phyloP scores from a whole-genome alignment of 2,888 invertebrate genomes.

The Hydroisotoma schaefferi region DNA sequence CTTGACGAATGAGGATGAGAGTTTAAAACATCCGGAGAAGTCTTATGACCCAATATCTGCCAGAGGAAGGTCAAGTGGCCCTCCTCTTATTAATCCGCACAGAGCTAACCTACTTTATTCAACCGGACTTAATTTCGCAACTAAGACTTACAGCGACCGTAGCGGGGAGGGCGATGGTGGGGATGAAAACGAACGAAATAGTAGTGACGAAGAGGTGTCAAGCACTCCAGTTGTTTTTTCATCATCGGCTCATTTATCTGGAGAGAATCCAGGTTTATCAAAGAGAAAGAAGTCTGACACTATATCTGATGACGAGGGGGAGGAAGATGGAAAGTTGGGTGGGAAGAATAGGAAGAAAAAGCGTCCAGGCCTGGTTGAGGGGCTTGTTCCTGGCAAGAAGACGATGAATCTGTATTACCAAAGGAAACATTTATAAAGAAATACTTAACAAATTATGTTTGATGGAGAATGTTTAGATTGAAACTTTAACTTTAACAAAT shows the following conservation, averaged over 20 bases:
- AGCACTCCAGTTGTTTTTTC: not conserved
- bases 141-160: not conserved
- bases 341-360: slow-evolving; percentile 57
- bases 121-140: not conserved
- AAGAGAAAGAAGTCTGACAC: not conserved
- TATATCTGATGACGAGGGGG: not conserved
- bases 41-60: slow-evolving; percentile 1
- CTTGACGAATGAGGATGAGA: not conserved
- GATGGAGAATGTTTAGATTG: too few species aligned
- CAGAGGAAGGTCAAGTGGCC: not conserved
- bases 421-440: slow-evolving; percentile 1
- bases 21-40: slow-evolving; percentile 1
- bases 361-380: slow-evolving; percentile 9
- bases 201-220: not conserved
- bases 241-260: not conserved
- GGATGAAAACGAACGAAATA: too few species aligned
- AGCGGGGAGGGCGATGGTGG: too few species aligned
- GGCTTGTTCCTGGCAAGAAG: slow-evolving; percentile 6
- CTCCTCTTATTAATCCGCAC: too few species aligned
- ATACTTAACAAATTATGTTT: not conserved
- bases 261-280: not conserved
- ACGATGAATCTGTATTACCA: slow-evolving; percentile 22
- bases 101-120: too few species aligned
- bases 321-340: not conserved
- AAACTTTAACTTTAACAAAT: too few species aligned